These are phyloP conservation scores for Imbricaverruca yamaguchii DNA, from an alignment of 2,888 invertebrate species.

Conservation along the genomic window DNA sequence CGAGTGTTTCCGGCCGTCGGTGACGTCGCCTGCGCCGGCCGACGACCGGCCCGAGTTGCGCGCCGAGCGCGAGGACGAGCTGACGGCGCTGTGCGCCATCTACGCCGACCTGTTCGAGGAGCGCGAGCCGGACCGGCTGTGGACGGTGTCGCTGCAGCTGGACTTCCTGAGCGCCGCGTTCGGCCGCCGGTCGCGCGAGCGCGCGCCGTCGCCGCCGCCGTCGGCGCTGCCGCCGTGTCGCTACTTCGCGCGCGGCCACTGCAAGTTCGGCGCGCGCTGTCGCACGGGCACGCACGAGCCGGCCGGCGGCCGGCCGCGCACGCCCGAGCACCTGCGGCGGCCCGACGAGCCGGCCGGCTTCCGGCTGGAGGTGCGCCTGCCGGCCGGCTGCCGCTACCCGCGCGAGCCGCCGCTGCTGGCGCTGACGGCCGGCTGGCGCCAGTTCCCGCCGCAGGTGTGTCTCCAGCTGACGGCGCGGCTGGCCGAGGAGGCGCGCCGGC, in stretches of 20 bases:
- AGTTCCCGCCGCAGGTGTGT: constrained; percentile 54
- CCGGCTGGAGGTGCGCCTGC: constrained; percentile 60
- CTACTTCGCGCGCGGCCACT: constrained; percentile 55
- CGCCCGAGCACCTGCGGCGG: constrained; percentile 31
- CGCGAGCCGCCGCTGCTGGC: constrained; percentile 64
- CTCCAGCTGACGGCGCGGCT: constrained; percentile 59
- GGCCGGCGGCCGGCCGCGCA: constrained; percentile 39
- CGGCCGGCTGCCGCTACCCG: constrained; percentile 59
- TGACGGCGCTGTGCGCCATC: constrained; percentile 65
- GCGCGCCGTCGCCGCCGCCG: constrained; percentile 35
- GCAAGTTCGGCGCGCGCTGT: constrained; percentile 66
- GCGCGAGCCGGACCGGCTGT: constrained; percentile 59
- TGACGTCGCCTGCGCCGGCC: constrained; percentile 9
- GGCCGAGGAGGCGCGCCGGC: constrained; percentile 57
- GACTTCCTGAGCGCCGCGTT: constrained; percentile 33
- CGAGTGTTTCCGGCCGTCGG: constrained; percentile 52
- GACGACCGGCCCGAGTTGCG: constrained; percentile 42
- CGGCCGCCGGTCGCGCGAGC: background rate
- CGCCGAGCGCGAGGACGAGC: constrained; percentile 62
- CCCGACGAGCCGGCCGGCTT: constrained; percentile 43
- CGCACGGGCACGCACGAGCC: constrained; percentile 51
- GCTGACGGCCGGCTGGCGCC: constrained; percentile 54
- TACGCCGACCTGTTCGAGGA: constrained; percentile 60
- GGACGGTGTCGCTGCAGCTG: constrained; percentile 59
- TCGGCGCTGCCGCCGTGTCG: constrained; percentile 46